These are phyloP conservation scores for Caenorhabditis remanei DNA, from an alignment of 1,140 invertebrate genomes.

Conservation along the genomic window DNA sequence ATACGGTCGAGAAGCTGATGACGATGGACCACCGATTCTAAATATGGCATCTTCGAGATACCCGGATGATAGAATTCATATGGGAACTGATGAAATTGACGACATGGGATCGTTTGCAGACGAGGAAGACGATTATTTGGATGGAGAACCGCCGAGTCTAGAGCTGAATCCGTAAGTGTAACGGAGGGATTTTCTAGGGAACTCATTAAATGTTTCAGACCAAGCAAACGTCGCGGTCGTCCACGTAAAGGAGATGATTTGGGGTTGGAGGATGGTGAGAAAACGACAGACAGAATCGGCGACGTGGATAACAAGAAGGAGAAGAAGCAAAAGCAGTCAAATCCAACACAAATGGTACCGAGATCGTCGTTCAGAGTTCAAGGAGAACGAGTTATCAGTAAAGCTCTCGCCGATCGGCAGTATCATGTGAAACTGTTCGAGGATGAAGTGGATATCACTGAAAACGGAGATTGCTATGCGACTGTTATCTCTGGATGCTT, in stretches of 20 bases:
- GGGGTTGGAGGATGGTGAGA: too few relatives aligned
- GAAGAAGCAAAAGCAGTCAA: background rate
- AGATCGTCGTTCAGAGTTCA: background rate
- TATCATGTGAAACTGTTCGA: slow-evolving; percentile 62
- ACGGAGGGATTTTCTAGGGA: too few relatives aligned
- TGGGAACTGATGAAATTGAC: background rate
- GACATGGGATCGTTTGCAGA: background rate
- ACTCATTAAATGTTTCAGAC: background rate
- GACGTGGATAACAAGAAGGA: background rate
- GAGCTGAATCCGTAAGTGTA: slow-evolving; percentile 17
- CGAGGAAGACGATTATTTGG: background rate
- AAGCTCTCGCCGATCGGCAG: slow-evolving; percentile 12
- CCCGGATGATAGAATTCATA: background rate
- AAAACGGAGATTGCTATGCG: slow-evolving; percentile 59
- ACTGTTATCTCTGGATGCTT: slow-evolving; percentile 60
- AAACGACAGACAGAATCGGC: background rate
- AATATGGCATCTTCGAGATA: background rate
- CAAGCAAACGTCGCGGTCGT: background rate
- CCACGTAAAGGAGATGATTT: background rate
- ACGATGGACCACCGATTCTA: slow-evolving; percentile 32
- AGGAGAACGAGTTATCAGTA: slow-evolving; percentile 49
- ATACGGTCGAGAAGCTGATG: background rate
- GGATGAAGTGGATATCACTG: slow-evolving; percentile 53
- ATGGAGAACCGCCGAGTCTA: slow-evolving; percentile 12
- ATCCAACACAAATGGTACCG: background rate